Evolutionary conservation across 1,140 invertebrate genomes (phyloP).

Genomic region (Drosophila rufa): DNA sequence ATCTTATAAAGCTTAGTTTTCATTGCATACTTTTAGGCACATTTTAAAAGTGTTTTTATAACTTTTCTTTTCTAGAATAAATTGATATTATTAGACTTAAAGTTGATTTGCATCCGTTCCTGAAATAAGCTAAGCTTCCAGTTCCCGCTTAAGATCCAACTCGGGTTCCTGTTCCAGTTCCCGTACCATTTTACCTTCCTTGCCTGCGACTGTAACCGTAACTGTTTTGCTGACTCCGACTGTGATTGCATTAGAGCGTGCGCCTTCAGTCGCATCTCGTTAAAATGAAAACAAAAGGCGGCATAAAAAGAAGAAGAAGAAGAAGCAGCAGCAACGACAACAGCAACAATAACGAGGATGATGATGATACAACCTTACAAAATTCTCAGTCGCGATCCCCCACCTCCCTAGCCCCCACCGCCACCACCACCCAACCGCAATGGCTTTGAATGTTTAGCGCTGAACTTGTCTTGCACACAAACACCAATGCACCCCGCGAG

Average conservation of each 20-base stretch:
- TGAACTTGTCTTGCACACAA: conserved; percentile 79
- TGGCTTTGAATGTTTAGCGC: conserved; percentile 83
- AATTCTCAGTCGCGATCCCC: conserved; percentile 67
- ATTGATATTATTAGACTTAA: no score
- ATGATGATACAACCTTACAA: conserved; percentile 82
- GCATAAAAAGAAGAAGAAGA: conserved; percentile 36
- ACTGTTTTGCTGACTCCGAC: conserved; percentile 4
- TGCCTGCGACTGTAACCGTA: not conserved
- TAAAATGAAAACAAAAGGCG: conserved; percentile 79
- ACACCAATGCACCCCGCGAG: conserved; percentile 31
- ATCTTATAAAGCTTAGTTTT: no score
- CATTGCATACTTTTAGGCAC: no score
- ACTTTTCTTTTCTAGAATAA: no score
- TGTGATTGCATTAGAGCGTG: conserved; percentile 83
- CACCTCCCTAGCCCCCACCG: not conserved
- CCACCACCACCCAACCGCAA: conserved; percentile 26
- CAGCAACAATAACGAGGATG: conserved; percentile 22
- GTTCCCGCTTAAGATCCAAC: conserved; percentile 2
- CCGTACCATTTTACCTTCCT: not conserved
- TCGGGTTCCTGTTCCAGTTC: not conserved
- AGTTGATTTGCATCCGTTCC: not conserved
- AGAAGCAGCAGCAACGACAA: conserved; percentile 8
- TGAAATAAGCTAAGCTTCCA: conserved; percentile 17
- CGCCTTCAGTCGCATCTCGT: conserved; percentile 75
- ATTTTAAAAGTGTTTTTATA: no score